Conservation (phyloP, 2,888 invertebrate genomes). For the Nasonia oneida region DNA sequence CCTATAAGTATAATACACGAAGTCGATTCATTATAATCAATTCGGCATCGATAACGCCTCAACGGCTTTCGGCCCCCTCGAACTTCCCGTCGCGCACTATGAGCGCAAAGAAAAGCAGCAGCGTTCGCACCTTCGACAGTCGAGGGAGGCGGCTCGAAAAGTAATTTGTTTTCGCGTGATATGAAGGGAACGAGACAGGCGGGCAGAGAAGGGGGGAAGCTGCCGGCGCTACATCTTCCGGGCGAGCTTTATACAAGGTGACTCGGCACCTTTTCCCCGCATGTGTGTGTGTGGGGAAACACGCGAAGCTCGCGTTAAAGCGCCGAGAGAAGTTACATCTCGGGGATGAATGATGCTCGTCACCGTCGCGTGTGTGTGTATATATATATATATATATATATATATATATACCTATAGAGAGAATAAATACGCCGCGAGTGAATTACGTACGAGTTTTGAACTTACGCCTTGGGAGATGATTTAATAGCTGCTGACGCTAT, state of each 20-base stretch:
- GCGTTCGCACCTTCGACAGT: constrained; percentile 12
- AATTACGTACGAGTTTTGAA: not conserved
- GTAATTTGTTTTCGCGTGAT: constrained; percentile 52
- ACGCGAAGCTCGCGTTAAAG: constrained; percentile 36
- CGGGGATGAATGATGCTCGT: constrained; percentile 13
- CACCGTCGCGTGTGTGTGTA: no score
- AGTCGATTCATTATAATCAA: constrained; percentile 1
- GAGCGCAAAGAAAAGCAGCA: not conserved
- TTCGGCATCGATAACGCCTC: not conserved
- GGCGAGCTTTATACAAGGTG: constrained; percentile 12
- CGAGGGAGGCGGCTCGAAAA: constrained; percentile 3
- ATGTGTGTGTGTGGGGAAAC: not conserved
- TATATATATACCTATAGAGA: no score
- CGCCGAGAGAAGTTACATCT: constrained; percentile 27
- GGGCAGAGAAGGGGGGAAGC: not conserved
- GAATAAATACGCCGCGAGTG: constrained; percentile 5
- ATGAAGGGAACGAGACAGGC: constrained; percentile 26
- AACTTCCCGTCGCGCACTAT: not conserved
- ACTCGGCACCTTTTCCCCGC: constrained; percentile 18
- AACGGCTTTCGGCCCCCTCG: not conserved
- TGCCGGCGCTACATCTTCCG: constrained; percentile 21
- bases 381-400: not conserved
- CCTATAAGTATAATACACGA: not conserved
- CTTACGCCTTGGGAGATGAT: not conserved
- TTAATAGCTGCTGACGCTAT: not conserved